Conservation (phyloP, 2,797 vertebrate genomes). For the Chaetodon trifasciatus region DNA sequence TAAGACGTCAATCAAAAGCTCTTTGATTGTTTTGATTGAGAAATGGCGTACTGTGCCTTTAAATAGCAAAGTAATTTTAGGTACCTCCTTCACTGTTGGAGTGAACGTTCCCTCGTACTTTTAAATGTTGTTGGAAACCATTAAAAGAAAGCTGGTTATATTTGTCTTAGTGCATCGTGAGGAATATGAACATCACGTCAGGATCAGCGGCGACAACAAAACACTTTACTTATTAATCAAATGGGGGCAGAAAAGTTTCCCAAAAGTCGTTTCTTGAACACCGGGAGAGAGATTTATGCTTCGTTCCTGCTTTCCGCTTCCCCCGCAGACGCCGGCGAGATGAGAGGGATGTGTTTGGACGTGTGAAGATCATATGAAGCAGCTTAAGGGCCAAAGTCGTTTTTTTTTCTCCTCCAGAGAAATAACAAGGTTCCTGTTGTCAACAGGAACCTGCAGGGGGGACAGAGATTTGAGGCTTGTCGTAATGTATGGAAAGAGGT, state of each 20-base stretch:
- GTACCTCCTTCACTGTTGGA: not conserved
- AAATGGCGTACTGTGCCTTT: no score
- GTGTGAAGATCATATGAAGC: slow-evolving; percentile 89
- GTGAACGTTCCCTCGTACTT: not conserved
- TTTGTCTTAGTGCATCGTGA: not conserved
- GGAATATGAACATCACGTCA: not conserved
- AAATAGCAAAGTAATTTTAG: no score
- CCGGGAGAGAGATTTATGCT: slow-evolving; percentile 5
- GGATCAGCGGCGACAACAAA: not conserved
- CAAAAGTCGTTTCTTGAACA: not conserved
- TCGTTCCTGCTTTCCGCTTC: not conserved
- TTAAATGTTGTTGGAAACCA: no score
- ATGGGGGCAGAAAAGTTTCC: not conserved
- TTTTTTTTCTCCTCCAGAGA: not conserved
- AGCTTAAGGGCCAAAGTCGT: slow-evolving; percentile 79
- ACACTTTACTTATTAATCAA: not conserved
- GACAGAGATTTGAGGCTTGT: not conserved
- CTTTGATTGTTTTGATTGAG: no score
- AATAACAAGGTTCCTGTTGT: slow-evolving; percentile 44
- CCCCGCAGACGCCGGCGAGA: slow-evolving; percentile 33
- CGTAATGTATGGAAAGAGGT: not conserved
- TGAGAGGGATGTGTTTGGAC: slow-evolving; percentile 60
- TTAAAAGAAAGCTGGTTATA: not conserved
- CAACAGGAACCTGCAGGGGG: slow-evolving; percentile 8
- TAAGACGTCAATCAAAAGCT: no score